Conservation (phyloP, 1,140 invertebrate species). For the Pseudoatta argentina region DNA sequence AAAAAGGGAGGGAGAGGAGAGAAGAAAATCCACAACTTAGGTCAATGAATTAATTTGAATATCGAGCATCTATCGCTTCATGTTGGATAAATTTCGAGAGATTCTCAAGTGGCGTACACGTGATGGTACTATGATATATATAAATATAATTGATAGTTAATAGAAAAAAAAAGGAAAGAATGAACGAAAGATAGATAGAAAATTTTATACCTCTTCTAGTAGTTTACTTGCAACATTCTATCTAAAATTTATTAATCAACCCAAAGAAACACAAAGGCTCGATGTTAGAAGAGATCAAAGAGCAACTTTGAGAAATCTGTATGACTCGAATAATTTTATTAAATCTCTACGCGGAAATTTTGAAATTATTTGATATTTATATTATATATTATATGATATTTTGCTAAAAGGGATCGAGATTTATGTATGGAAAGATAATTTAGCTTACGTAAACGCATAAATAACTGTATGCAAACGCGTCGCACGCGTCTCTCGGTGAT, state of each 20-base stretch:
- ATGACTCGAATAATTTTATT: not conserved
- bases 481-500: slow-evolving; percentile 28
- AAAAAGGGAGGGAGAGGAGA: too few relatives aligned
- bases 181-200: not conserved
- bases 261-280: too few relatives aligned
- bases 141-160: not conserved
- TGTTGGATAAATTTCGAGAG: not conserved
- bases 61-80: not conserved
- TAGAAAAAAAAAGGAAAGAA: not conserved
- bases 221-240: not conserved
- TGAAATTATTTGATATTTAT: not conserved
- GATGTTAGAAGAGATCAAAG: not conserved
- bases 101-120: slow-evolving; percentile 24
- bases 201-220: not conserved
- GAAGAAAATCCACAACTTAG: not conserved
- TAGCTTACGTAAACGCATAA: slow-evolving; percentile 1
- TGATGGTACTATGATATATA: not conserved
- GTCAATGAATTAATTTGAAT: not conserved
- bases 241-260: not conserved
- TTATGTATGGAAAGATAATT: slow-evolving; percentile 21
- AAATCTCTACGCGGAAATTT: not conserved
- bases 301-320: not conserved
- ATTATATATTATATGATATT: too few relatives aligned
- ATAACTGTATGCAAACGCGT: slow-evolving; percentile 10
- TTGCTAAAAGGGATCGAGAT: not conserved